Conservation (phyloP, 2,797 vertebrate species). For the Alca torda region DNA sequence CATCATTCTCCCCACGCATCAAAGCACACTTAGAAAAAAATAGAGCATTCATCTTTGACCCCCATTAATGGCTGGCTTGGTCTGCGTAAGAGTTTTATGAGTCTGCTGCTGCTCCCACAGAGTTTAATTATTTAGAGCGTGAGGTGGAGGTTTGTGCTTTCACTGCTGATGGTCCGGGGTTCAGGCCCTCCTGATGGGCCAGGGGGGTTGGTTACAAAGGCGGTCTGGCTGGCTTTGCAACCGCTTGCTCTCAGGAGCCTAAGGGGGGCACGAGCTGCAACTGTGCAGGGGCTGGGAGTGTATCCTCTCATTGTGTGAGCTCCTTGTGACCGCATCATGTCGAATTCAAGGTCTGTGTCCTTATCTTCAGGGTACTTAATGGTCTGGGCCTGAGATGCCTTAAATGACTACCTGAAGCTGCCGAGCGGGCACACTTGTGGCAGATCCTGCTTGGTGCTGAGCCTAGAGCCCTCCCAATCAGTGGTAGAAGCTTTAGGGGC, state of each 20-base stretch:
- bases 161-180: conserved; percentile 1
- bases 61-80: conserved; percentile 55
- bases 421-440: not conserved
- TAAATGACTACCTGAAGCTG: not conserved
- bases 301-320: not conserved
- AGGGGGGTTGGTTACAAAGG: not conserved
- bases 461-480: not conserved
- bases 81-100: conserved; percentile 56
- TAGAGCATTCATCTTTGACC: conserved; percentile 54
- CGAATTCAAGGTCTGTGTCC: not conserved
- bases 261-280: not conserved
- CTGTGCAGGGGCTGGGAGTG: not conserved
- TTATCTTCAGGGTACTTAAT: not conserved
- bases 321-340: rapidly evolving
- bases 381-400: not conserved
- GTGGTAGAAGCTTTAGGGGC: not conserved
- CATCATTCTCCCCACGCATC: conserved; percentile 23
- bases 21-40: conserved; percentile 50
- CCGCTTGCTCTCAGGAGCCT: not conserved
- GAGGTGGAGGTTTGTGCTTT: conserved; percentile 49
- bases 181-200: not conserved
- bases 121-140: conserved; percentile 62
- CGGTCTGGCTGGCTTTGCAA: not conserved
- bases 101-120: conserved; percentile 56
- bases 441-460: not conserved